Evolutionary conservation across 1,140 invertebrate species (phyloP), one percentile per base, ranked within the genome.

Genomic region (Bombus pyrosoma): DNA sequence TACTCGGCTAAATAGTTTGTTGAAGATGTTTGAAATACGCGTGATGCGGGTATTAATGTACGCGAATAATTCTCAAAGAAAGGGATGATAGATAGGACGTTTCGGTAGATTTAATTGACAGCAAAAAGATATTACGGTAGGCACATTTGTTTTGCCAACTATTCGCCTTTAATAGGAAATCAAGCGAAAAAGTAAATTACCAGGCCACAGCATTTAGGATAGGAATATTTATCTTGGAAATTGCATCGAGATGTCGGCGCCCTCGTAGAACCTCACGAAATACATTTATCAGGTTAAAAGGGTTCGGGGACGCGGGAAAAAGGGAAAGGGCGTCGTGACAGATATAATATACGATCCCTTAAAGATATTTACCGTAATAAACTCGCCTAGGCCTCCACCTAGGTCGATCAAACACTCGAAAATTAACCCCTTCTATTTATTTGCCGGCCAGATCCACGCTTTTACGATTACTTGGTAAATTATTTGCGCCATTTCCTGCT

Each of bases 361-460:
- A 80, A 53, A 86, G 83, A 80, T 89, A 89, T 89, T 89, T 89
- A 89, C 84, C 68, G 57, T 89, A 83, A 89, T 83, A 89, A 89
- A 76, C 71, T 77, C 77, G 37, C 3, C 13, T 69, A 69, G 43
- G 32, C 15, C 3, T 57, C 3, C 25, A 2, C 25, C 15, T 47
- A 57, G 39, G 71, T 83, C 41, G 66, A 43, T 83, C 76, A 47
- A 72, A 83, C 28, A 76, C 79, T 86, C 76, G 32, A 66, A 83
- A 83, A 86, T 89, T 89, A 89, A 86, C 80, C 47, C 57, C 47
- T 89, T 53, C 57, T 69, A 41, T 39, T 71, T 69, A 41, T 39
- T 71, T 53, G 15, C 39, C 47, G 34, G 39, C 41, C 66, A 75
- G 72, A 72, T 57, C 64, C 57, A 32, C 37, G 47, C 28, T 89